Conservation (phyloP, 2,797 vertebrate genomes). For the Anisognathus igniventris region DNA sequence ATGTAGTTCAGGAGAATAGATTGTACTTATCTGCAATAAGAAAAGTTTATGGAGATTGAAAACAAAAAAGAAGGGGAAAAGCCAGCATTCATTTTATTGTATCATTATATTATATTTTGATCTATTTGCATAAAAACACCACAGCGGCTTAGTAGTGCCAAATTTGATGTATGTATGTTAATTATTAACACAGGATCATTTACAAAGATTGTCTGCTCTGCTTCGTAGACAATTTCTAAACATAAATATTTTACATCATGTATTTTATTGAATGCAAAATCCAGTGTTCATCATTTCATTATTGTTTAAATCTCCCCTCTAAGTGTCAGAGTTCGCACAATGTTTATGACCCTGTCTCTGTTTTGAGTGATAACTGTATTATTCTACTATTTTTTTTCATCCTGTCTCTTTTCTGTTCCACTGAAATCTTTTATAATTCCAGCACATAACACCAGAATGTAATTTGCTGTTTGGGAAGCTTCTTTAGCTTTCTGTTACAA, state of each 20-base stretch:
- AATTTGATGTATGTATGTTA: background rate
- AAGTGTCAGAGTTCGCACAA: background rate
- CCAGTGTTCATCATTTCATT: background rate
- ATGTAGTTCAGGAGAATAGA: background rate
- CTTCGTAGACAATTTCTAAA: background rate
- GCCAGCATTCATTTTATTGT: background rate
- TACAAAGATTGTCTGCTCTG: background rate
- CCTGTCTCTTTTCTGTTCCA: background rate
- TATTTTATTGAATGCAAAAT: background rate
- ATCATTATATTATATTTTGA: background rate
- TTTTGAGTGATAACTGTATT: background rate
- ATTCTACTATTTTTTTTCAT: background rate
- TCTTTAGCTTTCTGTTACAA: background rate
- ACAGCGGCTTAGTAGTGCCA: background rate
- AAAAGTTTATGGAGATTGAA: background rate
- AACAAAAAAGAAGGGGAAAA: background rate
- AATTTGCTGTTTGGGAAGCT: background rate
- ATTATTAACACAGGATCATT: background rate
- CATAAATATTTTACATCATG: background rate
- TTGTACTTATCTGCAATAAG: background rate
- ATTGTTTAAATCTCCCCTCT: background rate
- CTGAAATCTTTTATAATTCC: background rate
- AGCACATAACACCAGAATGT: fast-evolving
- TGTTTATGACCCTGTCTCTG: background rate
- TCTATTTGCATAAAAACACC: background rate